Base-by-base conservation (phyloP, 1,140 invertebrate species). In the Anastatus disparis region DNA sequence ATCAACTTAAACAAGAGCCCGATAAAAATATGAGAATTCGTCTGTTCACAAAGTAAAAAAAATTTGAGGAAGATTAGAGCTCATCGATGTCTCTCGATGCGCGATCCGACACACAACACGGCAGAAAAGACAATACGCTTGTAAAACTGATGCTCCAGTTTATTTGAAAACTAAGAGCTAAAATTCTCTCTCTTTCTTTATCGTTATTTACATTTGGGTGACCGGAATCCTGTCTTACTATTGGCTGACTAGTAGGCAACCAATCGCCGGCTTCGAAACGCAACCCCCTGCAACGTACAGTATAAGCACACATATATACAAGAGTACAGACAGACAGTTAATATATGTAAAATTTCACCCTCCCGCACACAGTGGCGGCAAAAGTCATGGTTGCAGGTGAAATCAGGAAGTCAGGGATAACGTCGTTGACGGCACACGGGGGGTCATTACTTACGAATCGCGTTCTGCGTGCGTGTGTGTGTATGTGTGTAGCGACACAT, bases 321-420 rank as follows among this genome's bases (percentile, higher is more conserved):
- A n/a, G n/a, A n/a, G n/a, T n/a, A n/a, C n/a, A n/a, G n/a, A n/a
- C n/a, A n/a, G n/a, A n/a, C n/a, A n/a, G n/a, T n/a, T n/a, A n/a
- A n/a, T n/a, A n/a, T n/a, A n/a, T n/a, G n/a, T n/a, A n/a, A 13
- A 27, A 29, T 29, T 55, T 10, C 50, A 27, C 80, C 80, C 79
- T 76, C 73, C 77, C 73, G 70, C 8, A 72, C 71, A n/a, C n/a
- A n/a, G n/a, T n/a, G n/a, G n/a, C n/a, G n/a, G n/a, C n/a, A 65
- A 78, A 76, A 80, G 77, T 81, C 78, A 78, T 74, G 79, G 72
- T 76, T 76, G 77, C 76, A 81, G 79, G 79, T 79, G 71, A 83
- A 85, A 84, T 75, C 71, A 72, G 74, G 76, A 64, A 71, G 69
- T 63, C 58, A 65, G 69, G 68, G 52, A 74, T 70, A n/a, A 74